Evolutionary conservation across 2,888 invertebrate species (phyloP), one percentile per base, ranked within the genome.

Genomic region (Amiota minor): DNA sequence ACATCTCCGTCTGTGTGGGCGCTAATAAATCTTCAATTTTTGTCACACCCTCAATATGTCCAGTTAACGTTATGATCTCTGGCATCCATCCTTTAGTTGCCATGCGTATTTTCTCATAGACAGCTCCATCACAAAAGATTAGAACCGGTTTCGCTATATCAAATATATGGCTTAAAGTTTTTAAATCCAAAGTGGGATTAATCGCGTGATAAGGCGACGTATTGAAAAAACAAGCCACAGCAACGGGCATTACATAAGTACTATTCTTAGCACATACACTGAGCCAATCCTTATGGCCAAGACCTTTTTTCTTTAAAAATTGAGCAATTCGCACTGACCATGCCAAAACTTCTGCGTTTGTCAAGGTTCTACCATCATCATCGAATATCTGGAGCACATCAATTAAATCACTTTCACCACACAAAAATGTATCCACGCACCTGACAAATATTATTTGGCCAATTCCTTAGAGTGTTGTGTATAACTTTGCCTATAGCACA

Each of bases 231-330:
- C 80, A 79, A 1, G 76, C 84, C 11, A 84, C 75, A 9, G 80
- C 81, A 2, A 82, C 14, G 0, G 86, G 83, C 68, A 82, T 81
- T 0, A 85, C 62, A 59, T 79, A 77, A 10, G 79, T 79, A 8
- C 78, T 77, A 69, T 83, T 84, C n/a, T 72, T 71, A 9, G 81
- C 83, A 12, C 81, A 75, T 18, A 88, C 76, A 2, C 87, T 86
- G 11, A 86, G 71, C 14, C 87, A 75, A 71, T 81, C 81, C 0
- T 77, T 77, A 64, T 84, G 79, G 18, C 77, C 71, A 0, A 86
- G 23, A 0, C 78, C 80, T 1, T 78, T 62, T 10, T 76, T 76
- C 69, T 79, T 78, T 9, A 86, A 72, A 8, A 81, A 72, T 71
- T 80, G 80, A 0, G 84, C 83, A 2, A 85, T 75, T 20, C 82